Base-by-base conservation (phyloP, 2,888 invertebrate genomes). In the Coronaproctus castanopsis region DNA sequence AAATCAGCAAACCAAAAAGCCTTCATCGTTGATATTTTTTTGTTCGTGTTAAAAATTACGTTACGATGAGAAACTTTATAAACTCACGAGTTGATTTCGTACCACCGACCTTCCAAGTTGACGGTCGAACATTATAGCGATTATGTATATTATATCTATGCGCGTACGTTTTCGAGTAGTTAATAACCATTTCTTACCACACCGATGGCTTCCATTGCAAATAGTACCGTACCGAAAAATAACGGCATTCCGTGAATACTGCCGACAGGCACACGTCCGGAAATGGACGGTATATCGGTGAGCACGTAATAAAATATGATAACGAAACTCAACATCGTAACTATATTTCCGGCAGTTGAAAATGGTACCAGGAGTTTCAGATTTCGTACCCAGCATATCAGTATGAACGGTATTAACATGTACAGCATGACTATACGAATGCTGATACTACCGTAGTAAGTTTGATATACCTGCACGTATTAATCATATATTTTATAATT, bases 221-320 rank as follows among this genome's bases (percentile, higher is more conserved):
- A 97, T 55, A 97, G 77, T 0, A 92, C 95, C 0, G 93, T 95
- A 52, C 96, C 95, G 70, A 97, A 93, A 75, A 89, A 97, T 1
- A 96, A 76, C 0, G 96, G 95, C 67, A 90, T 85, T 59, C 81
- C 78, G 24, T 75, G 72, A 1, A 82, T 68, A 10, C 78, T 74
- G 1, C 85, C 87, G 57, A 83, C 76, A 0, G 81, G 75, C 5
- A 75, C 75, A 61, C 80, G 78, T 53, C 79, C 78, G 10, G 78
- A 77, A 1, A 85, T 74, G 0, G 79, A 74, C 0, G 84, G 79
- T 1, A 83, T 72, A 52, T 83, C 81, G 61, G 81, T 79, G 70
- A 91, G 84, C 63, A 93, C 77, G 69, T 87, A 91, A 73, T 87
- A 87, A 62, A 88, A 77, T 59, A 91, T 87, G 59, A 95, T 83